Evolutionary conservation across 2,797 vertebrate species (phyloP).

Genomic region (Crax fasciolata): DNA sequence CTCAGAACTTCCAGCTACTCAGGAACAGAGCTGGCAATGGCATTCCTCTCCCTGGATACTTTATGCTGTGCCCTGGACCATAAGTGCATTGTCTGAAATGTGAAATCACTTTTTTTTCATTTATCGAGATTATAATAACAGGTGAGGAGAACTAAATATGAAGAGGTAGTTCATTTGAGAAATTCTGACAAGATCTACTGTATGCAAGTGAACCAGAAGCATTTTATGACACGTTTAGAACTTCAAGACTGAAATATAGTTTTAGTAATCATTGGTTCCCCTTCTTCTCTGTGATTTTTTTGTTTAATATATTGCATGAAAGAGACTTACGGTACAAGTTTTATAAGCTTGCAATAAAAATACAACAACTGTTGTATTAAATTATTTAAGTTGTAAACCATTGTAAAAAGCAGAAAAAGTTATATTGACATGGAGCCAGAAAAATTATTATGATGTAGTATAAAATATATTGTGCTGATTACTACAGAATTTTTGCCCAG

Average conservation of each 20-base stretch:
- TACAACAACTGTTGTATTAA: conserved; percentile 86
- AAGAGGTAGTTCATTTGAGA: conserved; percentile 63
- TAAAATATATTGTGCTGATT: conserved; percentile 81
- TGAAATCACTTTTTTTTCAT: conserved; percentile 41
- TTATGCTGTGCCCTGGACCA: background rate
- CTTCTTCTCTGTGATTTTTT: conserved; percentile 79
- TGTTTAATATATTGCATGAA: conserved; percentile 79
- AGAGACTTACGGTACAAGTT: conserved; percentile 80
- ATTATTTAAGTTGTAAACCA: conserved; percentile 87
- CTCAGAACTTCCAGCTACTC: background rate
- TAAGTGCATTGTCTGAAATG: background rate
- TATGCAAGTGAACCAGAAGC: conserved; percentile 68
- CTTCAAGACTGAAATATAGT: conserved; percentile 82
- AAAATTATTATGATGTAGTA: conserved; percentile 77
- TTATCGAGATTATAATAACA: conserved; percentile 48
- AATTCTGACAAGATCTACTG: conserved; percentile 57
- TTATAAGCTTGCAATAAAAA: conserved; percentile 86
- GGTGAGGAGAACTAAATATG: conserved; percentile 38
- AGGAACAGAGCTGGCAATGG: background rate
- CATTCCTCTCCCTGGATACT: background rate
- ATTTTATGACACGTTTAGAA: conserved; percentile 78
- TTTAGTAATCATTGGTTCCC: conserved; percentile 81
- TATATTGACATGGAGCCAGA: conserved; percentile 70
- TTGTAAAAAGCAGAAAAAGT: conserved; percentile 80
- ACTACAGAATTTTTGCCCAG: conserved; percentile 72